Percentiles rank a stretch among this genome's conserved stretches.
phyloP scores from a whole-genome alignment of 2,888 invertebrate genomes.

The Tillus elongatus region DNA sequence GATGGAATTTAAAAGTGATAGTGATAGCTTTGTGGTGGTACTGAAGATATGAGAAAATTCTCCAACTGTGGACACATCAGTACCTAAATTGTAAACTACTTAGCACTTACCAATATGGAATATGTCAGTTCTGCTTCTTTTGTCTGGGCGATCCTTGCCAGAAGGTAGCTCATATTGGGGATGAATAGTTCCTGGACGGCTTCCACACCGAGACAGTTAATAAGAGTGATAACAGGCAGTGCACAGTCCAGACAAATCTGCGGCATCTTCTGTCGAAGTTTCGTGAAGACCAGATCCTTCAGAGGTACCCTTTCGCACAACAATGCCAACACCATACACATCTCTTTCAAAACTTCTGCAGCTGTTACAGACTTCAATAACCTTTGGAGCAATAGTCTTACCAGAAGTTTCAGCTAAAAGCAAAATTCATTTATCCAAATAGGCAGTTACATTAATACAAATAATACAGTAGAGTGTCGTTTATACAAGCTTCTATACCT shows the following conservation, averaged over 20 bases:
- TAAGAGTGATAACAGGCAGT: constrained; percentile 29
- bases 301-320: constrained; percentile 31
- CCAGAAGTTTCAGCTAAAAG: constrained; percentile 32
- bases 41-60: no score
- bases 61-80: no score
- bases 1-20: no score
- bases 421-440: no score
- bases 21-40: no score
- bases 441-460: no score
- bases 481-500: no score
- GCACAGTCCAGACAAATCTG: constrained; percentile 24
- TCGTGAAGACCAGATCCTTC: constrained; percentile 30
- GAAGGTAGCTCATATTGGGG: constrained; percentile 29
- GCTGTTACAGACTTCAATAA: constrained; percentile 29
- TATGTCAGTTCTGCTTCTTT: constrained; percentile 23
- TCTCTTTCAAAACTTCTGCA: constrained; percentile 30
- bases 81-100: no score
- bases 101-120: constrained; percentile 27
- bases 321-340: constrained; percentile 33
- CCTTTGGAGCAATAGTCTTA: constrained; percentile 34
- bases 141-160: constrained; percentile 19
- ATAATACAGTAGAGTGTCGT: no score
- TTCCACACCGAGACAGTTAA: constrained; percentile 33
- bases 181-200: constrained; percentile 30
- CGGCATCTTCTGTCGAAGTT: constrained; percentile 31